Base-by-base conservation (phyloP, 2,888 invertebrate species). In the Drosophila formosana region DNA sequence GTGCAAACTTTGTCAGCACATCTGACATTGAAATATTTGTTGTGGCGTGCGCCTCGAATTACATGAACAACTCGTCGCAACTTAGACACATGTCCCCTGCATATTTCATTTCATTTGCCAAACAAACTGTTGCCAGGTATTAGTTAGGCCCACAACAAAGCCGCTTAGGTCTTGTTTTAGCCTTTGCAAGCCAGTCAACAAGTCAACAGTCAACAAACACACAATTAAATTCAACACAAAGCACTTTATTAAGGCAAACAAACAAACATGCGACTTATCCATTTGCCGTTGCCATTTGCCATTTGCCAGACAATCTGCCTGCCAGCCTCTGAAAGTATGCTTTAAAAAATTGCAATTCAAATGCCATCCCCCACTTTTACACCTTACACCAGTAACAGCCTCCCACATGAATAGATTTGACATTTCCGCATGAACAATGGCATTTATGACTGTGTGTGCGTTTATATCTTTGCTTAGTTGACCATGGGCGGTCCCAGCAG, bases 101-200 rank as follows among this genome's bases (percentile, higher is more conserved):
- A 88, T 88, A 88, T 77, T 83, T 88, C 57, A 88, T 88, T 82
- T 79, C 70, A 75, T 85, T 88, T 76, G 50, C 86, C 75, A 72
- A 64, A 52, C 74, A 63, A 73, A 67, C 56, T 63, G 67, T 64
- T 66, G 64, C 68, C 61, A 57, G 80, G 72, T 72, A 85, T 80
- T 68, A 82, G 66, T 46, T 43, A 45, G 13, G 0, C 13, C 34
- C 26, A 34, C 45, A 25, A 41, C 39, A 56, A 39, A 51, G 37
- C 39, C 47, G 57, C 28, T 37, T 13, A 52, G 55, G 49, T 46
- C 53, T 61, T 56, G 78, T 58, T 66, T 76, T 25, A 45, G 55
- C 51, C 61, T 30, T 52, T 18, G 18, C 18, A 18, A 63, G 3
- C 34, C 34, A 39, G 39, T 13, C 39, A 39, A 13, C 39, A 37